phyloP scores from a whole-genome alignment of 1,140 invertebrate genomes.

The Lepidostoma basale region DNA sequence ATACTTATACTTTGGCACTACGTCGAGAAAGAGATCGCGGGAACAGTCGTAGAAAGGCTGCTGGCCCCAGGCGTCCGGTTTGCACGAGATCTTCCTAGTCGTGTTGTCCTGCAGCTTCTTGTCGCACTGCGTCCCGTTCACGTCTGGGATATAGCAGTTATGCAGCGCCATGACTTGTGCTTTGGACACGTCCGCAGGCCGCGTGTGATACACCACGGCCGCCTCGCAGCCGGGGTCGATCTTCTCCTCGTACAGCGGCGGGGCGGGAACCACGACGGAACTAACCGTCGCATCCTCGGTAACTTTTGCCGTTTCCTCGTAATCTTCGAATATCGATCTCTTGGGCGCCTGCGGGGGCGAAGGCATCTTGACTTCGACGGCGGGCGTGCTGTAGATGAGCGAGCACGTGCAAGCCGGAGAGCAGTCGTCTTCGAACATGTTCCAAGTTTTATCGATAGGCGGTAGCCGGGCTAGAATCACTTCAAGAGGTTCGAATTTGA shows the following conservation, averaged over 20 bases:
- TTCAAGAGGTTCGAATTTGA: conserved; percentile 40
- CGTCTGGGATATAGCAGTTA: conserved; percentile 55
- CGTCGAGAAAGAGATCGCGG: conserved; percentile 45
- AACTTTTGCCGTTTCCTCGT: conserved; percentile 2
- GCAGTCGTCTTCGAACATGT: conserved; percentile 10
- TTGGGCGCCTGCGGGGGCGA: conserved; percentile 49
- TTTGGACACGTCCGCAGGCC: conserved; percentile 48
- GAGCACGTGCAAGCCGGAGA: conserved; percentile 33
- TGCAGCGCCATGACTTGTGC: conserved; percentile 52
- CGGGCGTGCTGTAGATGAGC: conserved; percentile 50
- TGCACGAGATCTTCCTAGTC: conserved; percentile 11
- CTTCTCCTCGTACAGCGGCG: conserved; percentile 38
- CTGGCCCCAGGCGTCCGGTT: conserved; percentile 48
- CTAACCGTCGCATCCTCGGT: conserved; percentile 33
- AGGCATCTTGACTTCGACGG: conserved; percentile 54
- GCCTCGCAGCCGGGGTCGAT: conserved; percentile 52
- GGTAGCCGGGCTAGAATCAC: conserved; percentile 39
- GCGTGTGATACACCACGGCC: conserved; percentile 48
- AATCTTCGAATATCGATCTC: conserved; percentile 46
- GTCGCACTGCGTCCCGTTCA: conserved; percentile 62
- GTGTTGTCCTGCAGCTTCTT: background rate
- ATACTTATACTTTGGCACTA: conserved; percentile 58
- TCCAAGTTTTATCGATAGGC: conserved; percentile 28
- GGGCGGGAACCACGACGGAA: conserved; percentile 48
- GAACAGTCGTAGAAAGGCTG: conserved; percentile 41